Evolutionary conservation across 37 sponge, comb jelly and placozoan genomes (phyloP), one percentile per base, ranked within the genome.

Genomic region (Hormiphora californensis): DNA sequence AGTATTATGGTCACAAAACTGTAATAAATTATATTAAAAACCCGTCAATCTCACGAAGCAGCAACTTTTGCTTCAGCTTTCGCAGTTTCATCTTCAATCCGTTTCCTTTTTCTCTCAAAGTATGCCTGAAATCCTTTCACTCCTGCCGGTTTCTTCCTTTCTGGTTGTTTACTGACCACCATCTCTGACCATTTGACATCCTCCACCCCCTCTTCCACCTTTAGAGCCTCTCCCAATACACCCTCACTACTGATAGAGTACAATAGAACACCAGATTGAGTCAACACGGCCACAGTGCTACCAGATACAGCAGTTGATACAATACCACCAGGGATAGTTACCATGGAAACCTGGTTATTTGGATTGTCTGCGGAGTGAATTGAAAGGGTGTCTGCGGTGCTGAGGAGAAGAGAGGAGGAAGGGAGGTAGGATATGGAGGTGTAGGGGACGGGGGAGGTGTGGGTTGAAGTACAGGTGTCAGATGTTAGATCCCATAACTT

Each of bases 61-160:
- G 40, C 81, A 73, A 43, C 81, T 21, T 22, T 73, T 23, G 44
- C 2, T 40, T 73, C 81, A 22, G 40, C 81, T 28, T 73, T 73
- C 15, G 43, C 11, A 3, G 7, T 40, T 41, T 73, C 81, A 43
- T 73, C 81, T 30, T 73, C 81, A 9, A 73, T 73, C 23, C 81
- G 9, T 46, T 73, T 73, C n/a, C 44, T 39, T 21, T 73, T 73
- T 28, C 81, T 73, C 81, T 73, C 81, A 33, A 73, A 73, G 43
- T 73, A 73, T 27, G 12, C 81, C 44, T 22, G 28, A 41, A 73
- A 73, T 3, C 81, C 81, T 1, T 43, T 46, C 21, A 46, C 43
- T 46, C 81, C 19, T 1, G 23, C 35, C 0, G 23, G 27, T 73
- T 73, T 73, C 9, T 8, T 73, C 23, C 38, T 73, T 22, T 73